Evolutionary conservation across 2,888 invertebrate genomes (phyloP).

Genomic region (Yponomeuta plumbellus): DNA sequence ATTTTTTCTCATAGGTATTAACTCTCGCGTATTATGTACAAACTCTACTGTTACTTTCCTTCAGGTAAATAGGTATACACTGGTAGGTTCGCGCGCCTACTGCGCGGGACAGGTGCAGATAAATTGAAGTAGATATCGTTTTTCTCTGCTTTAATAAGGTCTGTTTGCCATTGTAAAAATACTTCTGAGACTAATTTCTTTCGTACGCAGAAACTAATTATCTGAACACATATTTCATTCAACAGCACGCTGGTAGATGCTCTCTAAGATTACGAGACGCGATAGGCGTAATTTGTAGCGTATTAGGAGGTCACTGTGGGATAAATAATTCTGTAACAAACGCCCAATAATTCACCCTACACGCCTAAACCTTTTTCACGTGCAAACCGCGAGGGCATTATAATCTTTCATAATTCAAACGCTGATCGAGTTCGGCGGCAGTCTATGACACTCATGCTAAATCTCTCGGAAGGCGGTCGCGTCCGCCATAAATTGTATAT

Average conservation of each 20-base stretch:
- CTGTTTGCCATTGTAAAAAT: neutral
- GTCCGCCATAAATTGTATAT: conserved; percentile 59
- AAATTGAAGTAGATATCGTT: conserved; percentile 61
- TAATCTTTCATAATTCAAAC: conserved; percentile 65
- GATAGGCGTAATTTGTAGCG: neutral
- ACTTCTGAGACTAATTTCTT: neutral
- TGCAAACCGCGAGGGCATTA: conserved; percentile 57
- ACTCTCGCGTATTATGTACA: too few species aligned
- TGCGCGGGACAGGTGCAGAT: conserved; percentile 39
- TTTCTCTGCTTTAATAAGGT: conserved; percentile 48
- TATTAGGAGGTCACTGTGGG: neutral
- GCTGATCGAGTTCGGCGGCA: conserved; percentile 54
- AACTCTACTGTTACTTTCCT: neutral
- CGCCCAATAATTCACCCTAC: conserved; percentile 5
- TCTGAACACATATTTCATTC: conserved; percentile 5
- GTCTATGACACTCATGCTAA: conserved; percentile 72
- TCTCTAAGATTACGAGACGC: neutral
- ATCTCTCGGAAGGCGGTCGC: conserved; percentile 73
- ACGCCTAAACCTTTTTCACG: conserved; percentile 40
- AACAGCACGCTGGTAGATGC: neutral
- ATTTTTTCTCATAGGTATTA: too few species aligned
- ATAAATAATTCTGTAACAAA: neutral
- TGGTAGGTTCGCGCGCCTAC: neutral
- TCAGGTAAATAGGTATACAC: neutral
- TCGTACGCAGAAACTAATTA: neutral